These are phyloP conservation scores for Cryptotermes secundus DNA, from an alignment of 1,140 invertebrate species.

Conservation along the genomic window DNA sequence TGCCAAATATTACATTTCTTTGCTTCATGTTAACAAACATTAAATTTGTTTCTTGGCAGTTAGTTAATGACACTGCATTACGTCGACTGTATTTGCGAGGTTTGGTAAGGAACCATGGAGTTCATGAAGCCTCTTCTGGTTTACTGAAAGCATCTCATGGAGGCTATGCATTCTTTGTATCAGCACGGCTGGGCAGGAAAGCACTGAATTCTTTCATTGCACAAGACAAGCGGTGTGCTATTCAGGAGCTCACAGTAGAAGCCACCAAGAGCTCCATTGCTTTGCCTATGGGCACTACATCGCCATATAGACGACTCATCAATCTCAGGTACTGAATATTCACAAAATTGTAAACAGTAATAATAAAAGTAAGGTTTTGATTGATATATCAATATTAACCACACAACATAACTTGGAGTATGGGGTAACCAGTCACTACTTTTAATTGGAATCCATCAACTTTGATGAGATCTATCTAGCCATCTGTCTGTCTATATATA, in stretches of 20 bases:
- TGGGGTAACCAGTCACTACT: too few species aligned
- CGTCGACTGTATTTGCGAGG: constrained; percentile 50
- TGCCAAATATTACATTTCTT: too few species aligned
- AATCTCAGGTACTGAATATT: constrained; percentile 46
- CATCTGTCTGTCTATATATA: too few species aligned
- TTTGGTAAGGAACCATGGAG: constrained; percentile 42
- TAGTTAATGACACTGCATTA: constrained; percentile 47
- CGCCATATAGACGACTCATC: constrained; percentile 50
- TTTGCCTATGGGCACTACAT: constrained; percentile 48
- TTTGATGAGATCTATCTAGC: too few species aligned
- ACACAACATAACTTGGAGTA: neutral
- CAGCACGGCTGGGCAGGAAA: constrained; percentile 48
- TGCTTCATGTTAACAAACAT: too few species aligned
- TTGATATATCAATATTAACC: neutral
- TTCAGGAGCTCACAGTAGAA: constrained; percentile 46
- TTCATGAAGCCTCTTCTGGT: constrained; percentile 47
- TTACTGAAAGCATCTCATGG: constrained; percentile 46
- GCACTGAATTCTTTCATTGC: constrained; percentile 46
- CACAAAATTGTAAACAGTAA: neutral
- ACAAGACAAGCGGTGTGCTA: constrained; percentile 45
- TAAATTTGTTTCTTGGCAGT: constrained; percentile 38
- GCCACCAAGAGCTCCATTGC: constrained; percentile 47
- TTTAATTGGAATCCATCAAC: too few species aligned
- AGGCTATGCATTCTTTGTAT: constrained; percentile 51
- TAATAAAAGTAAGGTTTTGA: neutral